Conservation (phyloP, 2,797 vertebrate genomes). For the Pseudomugil tenellus region DNA sequence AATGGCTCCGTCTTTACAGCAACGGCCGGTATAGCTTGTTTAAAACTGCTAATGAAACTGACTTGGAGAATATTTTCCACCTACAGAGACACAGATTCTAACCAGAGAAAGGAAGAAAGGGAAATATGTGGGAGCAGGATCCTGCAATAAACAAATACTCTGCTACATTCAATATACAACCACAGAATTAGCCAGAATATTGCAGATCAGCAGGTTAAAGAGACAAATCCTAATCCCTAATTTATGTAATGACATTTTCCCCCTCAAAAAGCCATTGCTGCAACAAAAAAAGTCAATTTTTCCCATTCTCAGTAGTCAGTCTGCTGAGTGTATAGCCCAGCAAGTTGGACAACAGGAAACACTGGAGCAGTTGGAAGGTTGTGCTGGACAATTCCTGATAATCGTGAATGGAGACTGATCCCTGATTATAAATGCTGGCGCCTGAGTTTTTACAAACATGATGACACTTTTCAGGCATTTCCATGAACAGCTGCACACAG, state of each 20-base stretch:
- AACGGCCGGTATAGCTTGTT: not conserved
- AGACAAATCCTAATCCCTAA: slow-evolving; percentile 44
- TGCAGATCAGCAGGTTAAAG: slow-evolving; percentile 45
- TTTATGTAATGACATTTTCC: slow-evolving; percentile 26
- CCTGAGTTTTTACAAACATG: slow-evolving; percentile 1
- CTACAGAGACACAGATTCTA: not conserved
- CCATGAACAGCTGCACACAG: slow-evolving; percentile 41
- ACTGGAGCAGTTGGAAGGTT: slow-evolving; percentile 3
- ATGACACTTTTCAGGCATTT: slow-evolving; percentile 30
- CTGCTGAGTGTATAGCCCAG: too few relatives aligned
- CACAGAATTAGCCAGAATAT: slow-evolving; percentile 48
- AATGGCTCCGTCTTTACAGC: not conserved
- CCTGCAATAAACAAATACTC: not conserved
- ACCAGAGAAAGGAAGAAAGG: not conserved
- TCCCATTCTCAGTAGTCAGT: too few relatives aligned
- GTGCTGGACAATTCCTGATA: not conserved
- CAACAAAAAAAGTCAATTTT: slow-evolving; percentile 7
- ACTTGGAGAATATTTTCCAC: not conserved
- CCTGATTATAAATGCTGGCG: slow-evolving; percentile 31
- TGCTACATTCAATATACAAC: slow-evolving; percentile 18
- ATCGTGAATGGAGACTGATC: slow-evolving; percentile 16
- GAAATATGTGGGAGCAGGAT: not conserved
- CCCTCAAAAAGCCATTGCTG: not conserved
- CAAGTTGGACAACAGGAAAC: slow-evolving; percentile 5
- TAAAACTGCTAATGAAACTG: not conserved